A percentile compares a stretch with the other conserved stretches of the same genome.
Conservation (phyloP, 2,888 invertebrate genomes). For the Pimpla rufipes region DNA sequence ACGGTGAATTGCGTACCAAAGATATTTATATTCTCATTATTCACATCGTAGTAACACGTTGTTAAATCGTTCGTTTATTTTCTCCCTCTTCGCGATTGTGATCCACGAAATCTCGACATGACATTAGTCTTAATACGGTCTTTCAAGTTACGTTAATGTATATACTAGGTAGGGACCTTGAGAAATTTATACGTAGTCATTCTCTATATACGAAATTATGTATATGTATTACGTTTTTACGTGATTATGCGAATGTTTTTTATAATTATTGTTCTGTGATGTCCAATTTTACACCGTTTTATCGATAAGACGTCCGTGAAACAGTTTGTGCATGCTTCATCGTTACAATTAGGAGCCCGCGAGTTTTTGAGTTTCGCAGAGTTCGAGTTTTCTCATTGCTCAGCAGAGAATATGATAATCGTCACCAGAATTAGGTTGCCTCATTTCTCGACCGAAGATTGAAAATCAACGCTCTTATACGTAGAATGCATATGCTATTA, state of each 20-base stretch:
- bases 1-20: slow-evolving; percentile 70
- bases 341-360: slow-evolving; percentile 23
- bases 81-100: slow-evolving; percentile 57
- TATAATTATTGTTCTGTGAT: slow-evolving; percentile 66
- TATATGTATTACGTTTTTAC: slow-evolving; percentile 48
- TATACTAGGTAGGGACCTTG: slow-evolving; percentile 67
- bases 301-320: slow-evolving; percentile 43
- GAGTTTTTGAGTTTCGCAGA: neutral
- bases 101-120: slow-evolving; percentile 68
- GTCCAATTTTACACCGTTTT: slow-evolving; percentile 57
- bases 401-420: neutral
- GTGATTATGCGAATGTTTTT: slow-evolving; percentile 46
- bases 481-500: neutral
- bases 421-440: neutral
- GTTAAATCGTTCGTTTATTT: slow-evolving; percentile 37
- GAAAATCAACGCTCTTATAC: neutral
- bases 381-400: neutral
- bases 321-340: slow-evolving; percentile 40
- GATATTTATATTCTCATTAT: slow-evolving; percentile 70
- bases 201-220: slow-evolving; percentile 32
- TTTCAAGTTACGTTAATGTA: slow-evolving; percentile 64
- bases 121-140: slow-evolving; percentile 65
- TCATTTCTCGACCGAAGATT: neutral
- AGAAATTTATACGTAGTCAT: slow-evolving; percentile 59
- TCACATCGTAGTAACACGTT: slow-evolving; percentile 58